Conservation (phyloP, 2,113 vertebrate genomes). For the Oceanites oceanicus region DNA sequence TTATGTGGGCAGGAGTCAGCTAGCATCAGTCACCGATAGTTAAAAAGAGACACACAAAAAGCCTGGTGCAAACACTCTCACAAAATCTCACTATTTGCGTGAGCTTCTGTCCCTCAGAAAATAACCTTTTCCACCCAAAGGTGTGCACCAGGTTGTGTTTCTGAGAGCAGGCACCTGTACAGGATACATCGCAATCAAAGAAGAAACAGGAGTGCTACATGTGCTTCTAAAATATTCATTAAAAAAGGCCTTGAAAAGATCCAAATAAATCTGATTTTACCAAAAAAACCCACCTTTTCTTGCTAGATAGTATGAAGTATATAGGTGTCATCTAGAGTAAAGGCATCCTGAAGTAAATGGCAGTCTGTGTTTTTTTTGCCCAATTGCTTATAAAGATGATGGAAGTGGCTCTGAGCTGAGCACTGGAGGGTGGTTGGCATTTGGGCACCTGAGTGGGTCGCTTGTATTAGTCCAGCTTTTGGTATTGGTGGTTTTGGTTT, state of each 20-base stretch:
- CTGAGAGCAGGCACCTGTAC: neutral
- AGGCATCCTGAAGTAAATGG: neutral
- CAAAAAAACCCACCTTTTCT: accelerated
- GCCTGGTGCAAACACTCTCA: neutral
- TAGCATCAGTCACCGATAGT: neutral
- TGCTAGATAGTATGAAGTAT: neutral
- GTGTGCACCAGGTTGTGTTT: neutral
- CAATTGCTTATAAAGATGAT: neutral
- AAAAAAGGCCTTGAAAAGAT: neutral
- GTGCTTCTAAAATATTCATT: neutral
- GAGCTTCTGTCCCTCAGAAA: neutral
- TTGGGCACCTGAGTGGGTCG: neutral
- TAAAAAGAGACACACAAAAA: neutral
- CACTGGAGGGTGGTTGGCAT: neutral
- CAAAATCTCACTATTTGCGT: neutral
- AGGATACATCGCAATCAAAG: neutral
- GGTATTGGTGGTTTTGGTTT: neutral
- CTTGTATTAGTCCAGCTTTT: neutral
- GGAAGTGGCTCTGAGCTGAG: neutral
- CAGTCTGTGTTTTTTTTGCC: neutral
- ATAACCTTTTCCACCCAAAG: neutral
- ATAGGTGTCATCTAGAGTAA: neutral
- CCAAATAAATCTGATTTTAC: neutral
- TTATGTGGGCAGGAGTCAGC: neutral
- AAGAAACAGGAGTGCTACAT: neutral